Evolutionary conservation across 2,113 vertebrate species (phyloP).

Genomic region (Oryctolagus cuniculus): DNA sequence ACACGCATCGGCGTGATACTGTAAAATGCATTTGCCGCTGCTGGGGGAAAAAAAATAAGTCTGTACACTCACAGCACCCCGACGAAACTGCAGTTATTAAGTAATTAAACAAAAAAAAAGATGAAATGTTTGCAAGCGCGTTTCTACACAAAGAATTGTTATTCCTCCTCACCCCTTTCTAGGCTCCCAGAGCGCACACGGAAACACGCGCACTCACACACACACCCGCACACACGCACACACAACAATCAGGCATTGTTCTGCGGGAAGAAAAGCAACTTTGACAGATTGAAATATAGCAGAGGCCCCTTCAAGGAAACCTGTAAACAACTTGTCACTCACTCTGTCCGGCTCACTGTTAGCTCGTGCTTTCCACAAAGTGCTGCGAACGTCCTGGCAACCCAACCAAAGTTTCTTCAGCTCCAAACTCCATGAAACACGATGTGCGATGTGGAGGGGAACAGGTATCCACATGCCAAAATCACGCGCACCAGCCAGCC

Average conservation of each 20-base stretch:
- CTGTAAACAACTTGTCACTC: conserved; percentile 95
- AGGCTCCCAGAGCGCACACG: conserved; percentile 70
- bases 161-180: conserved; percentile 74
- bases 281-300: conserved; percentile 98
- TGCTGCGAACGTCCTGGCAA: conserved; percentile 88
- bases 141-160: conserved; percentile 90
- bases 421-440: conserved; percentile 87
- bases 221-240: conserved; percentile 78
- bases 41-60: conserved; percentile 78
- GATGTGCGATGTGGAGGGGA: conserved; percentile 70
- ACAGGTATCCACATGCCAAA: conserved; percentile 83
- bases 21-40: conserved; percentile 76
- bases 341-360: conserved; percentile 88
- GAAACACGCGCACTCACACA: conserved; percentile 57
- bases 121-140: conserved; percentile 89
- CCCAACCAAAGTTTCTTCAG: conserved; percentile 87
- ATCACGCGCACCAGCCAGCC: conserved; percentile 25
- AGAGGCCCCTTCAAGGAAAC: conserved; percentile 93
- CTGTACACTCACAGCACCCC: conserved; percentile 75
- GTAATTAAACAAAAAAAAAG: conserved; percentile 74
- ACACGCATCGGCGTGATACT: not conserved
- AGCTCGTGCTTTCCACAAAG: conserved; percentile 87
- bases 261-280: conserved; percentile 94
- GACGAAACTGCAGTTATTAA: conserved; percentile 85
- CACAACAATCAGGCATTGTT: conserved; percentile 97